These are phyloP conservation scores for Tragelaphus buxtoni DNA, from an alignment of 2,113 vertebrate species.

Conservation along the genomic window DNA sequence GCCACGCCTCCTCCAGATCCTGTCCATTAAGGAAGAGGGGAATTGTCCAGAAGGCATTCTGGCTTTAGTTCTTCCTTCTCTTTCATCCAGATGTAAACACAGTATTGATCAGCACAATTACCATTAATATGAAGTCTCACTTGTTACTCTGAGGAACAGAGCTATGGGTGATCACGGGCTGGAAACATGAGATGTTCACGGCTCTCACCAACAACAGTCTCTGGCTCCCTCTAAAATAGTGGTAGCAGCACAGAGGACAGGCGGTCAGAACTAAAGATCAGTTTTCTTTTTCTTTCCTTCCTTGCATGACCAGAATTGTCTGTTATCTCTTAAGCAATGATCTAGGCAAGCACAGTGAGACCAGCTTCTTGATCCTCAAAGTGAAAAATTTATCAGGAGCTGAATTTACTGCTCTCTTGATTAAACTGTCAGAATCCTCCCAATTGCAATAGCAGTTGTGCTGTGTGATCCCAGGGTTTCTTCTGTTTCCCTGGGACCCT, in stretches of 20 bases:
- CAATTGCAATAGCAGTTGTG: neutral
- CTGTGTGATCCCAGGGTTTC: neutral
- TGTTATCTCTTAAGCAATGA: conserved; percentile 6
- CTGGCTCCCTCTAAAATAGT: neutral
- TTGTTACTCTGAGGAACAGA: neutral
- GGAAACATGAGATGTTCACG: neutral
- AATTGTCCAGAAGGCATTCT: neutral
- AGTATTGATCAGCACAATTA: neutral
- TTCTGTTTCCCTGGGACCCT: neutral
- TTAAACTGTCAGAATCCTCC: neutral
- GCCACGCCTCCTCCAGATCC: neutral
- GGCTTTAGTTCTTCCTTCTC: neutral
- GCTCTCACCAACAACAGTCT: neutral
- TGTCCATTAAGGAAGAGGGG: neutral
- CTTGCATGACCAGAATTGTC: conserved; percentile 13
- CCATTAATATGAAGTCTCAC: neutral
- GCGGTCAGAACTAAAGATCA: neutral
- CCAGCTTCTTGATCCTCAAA: conserved; percentile 1
- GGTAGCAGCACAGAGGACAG: neutral
- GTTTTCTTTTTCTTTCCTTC: conserved; percentile 18
- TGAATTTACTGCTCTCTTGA: neutral
- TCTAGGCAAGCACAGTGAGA: conserved; percentile 44
- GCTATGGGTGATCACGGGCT: accelerated
- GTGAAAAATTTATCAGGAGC: conserved; percentile 57
- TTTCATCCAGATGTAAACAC: neutral